Conservation (phyloP, 2,797 vertebrate species). For the Hafferia zeledoni region DNA sequence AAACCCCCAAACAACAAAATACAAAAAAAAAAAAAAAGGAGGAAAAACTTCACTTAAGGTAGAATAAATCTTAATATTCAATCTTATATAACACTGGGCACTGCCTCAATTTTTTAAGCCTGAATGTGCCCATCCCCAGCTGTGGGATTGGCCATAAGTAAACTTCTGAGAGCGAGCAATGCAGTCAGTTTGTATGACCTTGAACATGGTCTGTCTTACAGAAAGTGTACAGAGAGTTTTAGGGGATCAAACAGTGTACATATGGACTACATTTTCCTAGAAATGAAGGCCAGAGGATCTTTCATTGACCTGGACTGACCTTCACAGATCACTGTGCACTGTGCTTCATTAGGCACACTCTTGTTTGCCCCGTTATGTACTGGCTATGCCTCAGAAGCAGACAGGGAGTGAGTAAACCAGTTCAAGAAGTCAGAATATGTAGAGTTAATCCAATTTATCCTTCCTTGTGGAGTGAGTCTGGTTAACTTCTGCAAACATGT, state of each 20-base stretch:
- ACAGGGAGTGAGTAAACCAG: neutral
- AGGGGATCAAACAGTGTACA: neutral
- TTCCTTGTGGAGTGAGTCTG: neutral
- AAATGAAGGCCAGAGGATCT: neutral
- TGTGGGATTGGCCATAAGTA: neutral
- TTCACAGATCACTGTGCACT: neutral
- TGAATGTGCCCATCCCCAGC: neutral
- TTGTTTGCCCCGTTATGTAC: neutral
- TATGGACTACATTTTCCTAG: neutral
- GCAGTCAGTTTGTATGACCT: neutral
- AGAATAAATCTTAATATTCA: neutral
- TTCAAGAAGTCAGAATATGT: neutral
- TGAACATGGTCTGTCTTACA: neutral
- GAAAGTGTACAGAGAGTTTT: neutral
- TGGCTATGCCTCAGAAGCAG: neutral
- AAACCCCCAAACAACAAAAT: neutral
- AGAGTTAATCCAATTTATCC: neutral
- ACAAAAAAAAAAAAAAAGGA: no score
- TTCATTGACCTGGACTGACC: rapidly evolving
- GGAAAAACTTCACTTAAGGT: neutral
- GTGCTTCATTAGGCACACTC: neutral
- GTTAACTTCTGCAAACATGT: neutral
- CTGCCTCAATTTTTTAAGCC: rapidly evolving
- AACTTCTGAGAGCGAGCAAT: neutral
- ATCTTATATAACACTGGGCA: neutral